These are phyloP conservation scores for Andricus quercusramuli DNA, from an alignment of 2,888 invertebrate species.

Conservation along the genomic window DNA sequence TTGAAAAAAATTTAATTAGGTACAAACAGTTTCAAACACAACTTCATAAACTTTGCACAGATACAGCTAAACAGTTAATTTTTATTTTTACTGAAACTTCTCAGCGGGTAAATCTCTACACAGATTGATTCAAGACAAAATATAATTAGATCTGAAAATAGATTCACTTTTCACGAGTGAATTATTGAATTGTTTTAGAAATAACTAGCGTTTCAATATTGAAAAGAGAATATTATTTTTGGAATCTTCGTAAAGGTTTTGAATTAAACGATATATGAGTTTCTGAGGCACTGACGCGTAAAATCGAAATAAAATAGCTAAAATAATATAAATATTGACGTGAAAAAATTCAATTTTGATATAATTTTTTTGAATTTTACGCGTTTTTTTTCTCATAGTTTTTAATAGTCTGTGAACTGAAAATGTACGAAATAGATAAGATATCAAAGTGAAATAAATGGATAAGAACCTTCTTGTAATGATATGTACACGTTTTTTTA, in stretches of 20 bases:
- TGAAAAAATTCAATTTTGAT: neutral
- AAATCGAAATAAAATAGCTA: neutral
- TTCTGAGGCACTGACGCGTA: neutral
- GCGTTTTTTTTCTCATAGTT: neutral
- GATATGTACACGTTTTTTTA: slow-evolving; percentile 17
- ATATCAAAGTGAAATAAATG: slow-evolving; percentile 8
- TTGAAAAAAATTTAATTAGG: neutral
- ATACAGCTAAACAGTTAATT: neutral
- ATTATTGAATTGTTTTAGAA: slow-evolving; percentile 34
- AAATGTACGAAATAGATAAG: neutral
- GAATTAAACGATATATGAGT: neutral
- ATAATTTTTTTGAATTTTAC: neutral
- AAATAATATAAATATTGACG: neutral
- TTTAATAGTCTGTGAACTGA: neutral
- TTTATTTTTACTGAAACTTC: neutral
- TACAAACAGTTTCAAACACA: neutral
- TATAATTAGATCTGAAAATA: slow-evolving; percentile 8
- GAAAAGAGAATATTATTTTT: neutral
- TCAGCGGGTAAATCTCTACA: neutral
- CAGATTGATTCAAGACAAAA: slow-evolving; percentile 9
- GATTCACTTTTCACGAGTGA: slow-evolving; percentile 23
- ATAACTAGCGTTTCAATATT: slow-evolving; percentile 6
- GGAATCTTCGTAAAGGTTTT: slow-evolving; percentile 31
- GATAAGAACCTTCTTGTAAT: neutral
- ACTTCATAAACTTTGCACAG: slow-evolving; percentile 7